Evolutionary conservation across 2,888 invertebrate species (phyloP).

Genomic region (Lagria hirta): DNA sequence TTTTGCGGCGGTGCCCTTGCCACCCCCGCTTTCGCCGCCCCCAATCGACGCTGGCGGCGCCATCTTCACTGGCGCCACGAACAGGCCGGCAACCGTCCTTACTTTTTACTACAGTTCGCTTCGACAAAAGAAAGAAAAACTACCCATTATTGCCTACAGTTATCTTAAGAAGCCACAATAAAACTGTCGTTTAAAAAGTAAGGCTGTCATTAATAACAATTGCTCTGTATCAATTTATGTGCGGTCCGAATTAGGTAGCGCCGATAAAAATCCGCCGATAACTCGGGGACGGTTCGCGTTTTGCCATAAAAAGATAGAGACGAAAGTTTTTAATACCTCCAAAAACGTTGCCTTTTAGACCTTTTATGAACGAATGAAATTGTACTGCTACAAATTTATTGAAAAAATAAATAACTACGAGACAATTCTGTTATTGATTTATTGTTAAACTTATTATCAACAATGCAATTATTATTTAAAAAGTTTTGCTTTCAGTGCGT

Average conservation of each 20-base stretch:
- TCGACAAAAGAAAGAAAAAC: conserved; percentile 53
- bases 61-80: conserved; percentile 49
- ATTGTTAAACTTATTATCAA: too few relatives aligned
- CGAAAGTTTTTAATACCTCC: conserved; percentile 43
- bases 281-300: conserved; percentile 33
- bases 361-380: too few relatives aligned
- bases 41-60: conserved; percentile 47
- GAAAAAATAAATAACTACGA: too few relatives aligned
- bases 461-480: too few relatives aligned
- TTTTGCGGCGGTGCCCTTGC: conserved; percentile 28
- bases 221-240: conserved; percentile 52
- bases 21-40: conserved; percentile 40
- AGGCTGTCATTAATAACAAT: conserved; percentile 53
- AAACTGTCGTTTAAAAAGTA: conserved; percentile 55
- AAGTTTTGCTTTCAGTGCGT: too few relatives aligned
- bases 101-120: conserved; percentile 52
- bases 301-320: conserved; percentile 37
- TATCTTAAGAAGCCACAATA: conserved; percentile 56
- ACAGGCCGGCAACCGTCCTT: conserved; percentile 50
- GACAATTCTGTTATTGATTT: too few relatives aligned
- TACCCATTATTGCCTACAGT: conserved; percentile 56
- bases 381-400: too few relatives aligned
- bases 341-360: too few relatives aligned
- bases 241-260: conserved; percentile 48
- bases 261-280: conserved; percentile 42